phyloP scores from a whole-genome alignment of 2,797 vertebrate species.

The Euthynnus affinis region DNA sequence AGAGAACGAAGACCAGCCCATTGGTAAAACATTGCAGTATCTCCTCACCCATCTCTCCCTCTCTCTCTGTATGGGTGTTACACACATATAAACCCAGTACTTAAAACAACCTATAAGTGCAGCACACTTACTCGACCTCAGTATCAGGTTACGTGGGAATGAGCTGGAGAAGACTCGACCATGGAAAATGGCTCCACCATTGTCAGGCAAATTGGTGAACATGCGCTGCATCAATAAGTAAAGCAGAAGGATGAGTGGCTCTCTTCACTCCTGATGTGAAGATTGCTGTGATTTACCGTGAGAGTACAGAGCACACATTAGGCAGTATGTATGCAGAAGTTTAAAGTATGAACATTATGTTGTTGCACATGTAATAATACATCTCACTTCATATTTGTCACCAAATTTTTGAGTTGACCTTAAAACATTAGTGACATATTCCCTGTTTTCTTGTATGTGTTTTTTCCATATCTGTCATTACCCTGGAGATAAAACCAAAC shows the following conservation, averaged over 20 bases:
- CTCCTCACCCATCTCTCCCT: constrained; percentile 19
- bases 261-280: constrained; percentile 15
- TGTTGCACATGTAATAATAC: not conserved
- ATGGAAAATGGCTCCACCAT: constrained; percentile 4
- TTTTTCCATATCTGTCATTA: not conserved
- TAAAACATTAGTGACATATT: not conserved
- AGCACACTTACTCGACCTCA: constrained; percentile 13
- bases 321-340: not conserved
- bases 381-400: not conserved
- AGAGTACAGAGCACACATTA: not conserved
- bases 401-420: not conserved
- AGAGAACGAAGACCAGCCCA: constrained; percentile 43
- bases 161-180: constrained; percentile 12
- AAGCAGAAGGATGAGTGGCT: constrained; percentile 11
- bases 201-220: not conserved
- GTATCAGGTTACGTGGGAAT: constrained; percentile 15
- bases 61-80: not conserved
- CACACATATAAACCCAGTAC: constrained; percentile 11
- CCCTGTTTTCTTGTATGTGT: not conserved
- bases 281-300: not conserved
- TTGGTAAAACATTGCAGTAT: constrained; percentile 42
- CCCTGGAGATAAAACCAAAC: constrained; percentile 2
- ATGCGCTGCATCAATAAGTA: constrained; percentile 24
- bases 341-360: not conserved
- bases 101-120: constrained; percentile 22